A percentile compares a stretch with the other conserved stretches of the same genome.
Conservation (phyloP, 2,113 vertebrate species). For the Alligator mississippiensis region DNA sequence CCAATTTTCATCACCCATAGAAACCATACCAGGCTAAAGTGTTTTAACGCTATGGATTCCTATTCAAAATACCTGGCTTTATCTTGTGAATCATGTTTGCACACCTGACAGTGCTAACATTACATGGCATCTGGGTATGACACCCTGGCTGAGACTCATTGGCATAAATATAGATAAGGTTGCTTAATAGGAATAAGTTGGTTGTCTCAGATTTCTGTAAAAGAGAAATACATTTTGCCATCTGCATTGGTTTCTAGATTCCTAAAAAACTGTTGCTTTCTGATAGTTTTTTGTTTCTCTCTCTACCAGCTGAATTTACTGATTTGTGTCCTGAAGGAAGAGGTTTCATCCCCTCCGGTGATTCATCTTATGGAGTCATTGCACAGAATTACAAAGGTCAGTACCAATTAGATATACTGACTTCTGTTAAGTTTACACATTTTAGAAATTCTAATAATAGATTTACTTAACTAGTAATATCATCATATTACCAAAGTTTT, state of each 20-base stretch:
- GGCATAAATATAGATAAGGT: not conserved
- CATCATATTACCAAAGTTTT: conserved; percentile 4
- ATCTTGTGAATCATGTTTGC: no score
- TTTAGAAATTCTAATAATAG: not conserved
- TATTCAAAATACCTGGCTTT: no score
- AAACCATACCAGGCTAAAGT: no score
- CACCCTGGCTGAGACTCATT: not conserved
- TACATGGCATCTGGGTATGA: no score
- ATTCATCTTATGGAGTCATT: conserved; percentile 77
- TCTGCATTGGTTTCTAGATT: not conserved
- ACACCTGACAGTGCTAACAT: no score
- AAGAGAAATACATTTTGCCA: not conserved
- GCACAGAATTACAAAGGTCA: conserved; percentile 86
- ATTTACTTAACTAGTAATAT: conserved; percentile 22
- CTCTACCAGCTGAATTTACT: conserved; percentile 88
- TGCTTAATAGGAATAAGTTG: not conserved
- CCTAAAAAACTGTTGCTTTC: not conserved
- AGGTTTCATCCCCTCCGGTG: conserved; percentile 88
- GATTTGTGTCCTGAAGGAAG: conserved; percentile 93
- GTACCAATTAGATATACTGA: conserved; percentile 11
- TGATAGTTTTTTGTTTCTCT: not conserved
- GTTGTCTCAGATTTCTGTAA: not conserved
- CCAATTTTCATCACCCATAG: no score
- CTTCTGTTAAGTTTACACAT: conserved; percentile 14
- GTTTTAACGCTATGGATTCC: no score